These are phyloP conservation scores for Lobophora halterata DNA, from an alignment of 2,888 invertebrate species.

Conservation along the genomic window DNA sequence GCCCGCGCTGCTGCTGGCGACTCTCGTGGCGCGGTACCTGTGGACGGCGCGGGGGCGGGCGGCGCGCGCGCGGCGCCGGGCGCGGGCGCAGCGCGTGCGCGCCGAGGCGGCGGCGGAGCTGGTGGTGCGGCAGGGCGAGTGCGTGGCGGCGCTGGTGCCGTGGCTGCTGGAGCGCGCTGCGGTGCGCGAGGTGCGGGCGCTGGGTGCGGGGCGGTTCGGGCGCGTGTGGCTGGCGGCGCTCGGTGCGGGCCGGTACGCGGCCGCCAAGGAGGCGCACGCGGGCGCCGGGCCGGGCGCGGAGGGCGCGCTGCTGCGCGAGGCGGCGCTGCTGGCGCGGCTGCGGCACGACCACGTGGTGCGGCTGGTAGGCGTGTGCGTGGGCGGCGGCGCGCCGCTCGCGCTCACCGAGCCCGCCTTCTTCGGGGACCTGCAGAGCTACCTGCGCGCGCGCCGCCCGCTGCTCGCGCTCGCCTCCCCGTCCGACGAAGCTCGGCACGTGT, in stretches of 20 bases:
- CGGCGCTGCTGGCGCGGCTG: slow-evolving; percentile 92
- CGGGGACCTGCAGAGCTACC: slow-evolving; percentile 92
- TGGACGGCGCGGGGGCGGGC: slow-evolving; percentile 7
- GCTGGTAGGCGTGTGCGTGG: slow-evolving; percentile 88
- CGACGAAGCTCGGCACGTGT: slow-evolving; percentile 69
- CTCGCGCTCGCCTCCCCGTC: slow-evolving; percentile 80
- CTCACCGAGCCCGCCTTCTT: slow-evolving; percentile 96
- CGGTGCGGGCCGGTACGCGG: slow-evolving; percentile 80
- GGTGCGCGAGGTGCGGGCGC: slow-evolving; percentile 24
- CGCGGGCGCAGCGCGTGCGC: slow-evolving; percentile 30
- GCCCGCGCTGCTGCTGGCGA: slow-evolving; percentile 41
- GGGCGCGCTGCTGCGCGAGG: slow-evolving; percentile 86
- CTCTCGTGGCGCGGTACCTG: slow-evolving; percentile 32
- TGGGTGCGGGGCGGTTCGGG: slow-evolving; percentile 57
- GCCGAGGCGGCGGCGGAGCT: slow-evolving; percentile 68
- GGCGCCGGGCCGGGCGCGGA: slow-evolving; percentile 90
- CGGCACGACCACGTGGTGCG: slow-evolving; percentile 92
- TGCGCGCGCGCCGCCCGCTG: slow-evolving; percentile 85
- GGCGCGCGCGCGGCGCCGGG: slow-evolving; percentile 40
- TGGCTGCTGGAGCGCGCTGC: slow-evolving; percentile 39
- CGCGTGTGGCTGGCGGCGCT: slow-evolving; percentile 45
- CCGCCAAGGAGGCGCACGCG: slow-evolving; percentile 91
- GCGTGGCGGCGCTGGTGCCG: slow-evolving; percentile 34
- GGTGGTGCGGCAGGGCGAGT: slow-evolving; percentile 27
- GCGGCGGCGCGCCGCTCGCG: slow-evolving; percentile 89